Base-by-base conservation (phyloP, 2,113 vertebrate genomes). In the Guaruba guarouba region DNA sequence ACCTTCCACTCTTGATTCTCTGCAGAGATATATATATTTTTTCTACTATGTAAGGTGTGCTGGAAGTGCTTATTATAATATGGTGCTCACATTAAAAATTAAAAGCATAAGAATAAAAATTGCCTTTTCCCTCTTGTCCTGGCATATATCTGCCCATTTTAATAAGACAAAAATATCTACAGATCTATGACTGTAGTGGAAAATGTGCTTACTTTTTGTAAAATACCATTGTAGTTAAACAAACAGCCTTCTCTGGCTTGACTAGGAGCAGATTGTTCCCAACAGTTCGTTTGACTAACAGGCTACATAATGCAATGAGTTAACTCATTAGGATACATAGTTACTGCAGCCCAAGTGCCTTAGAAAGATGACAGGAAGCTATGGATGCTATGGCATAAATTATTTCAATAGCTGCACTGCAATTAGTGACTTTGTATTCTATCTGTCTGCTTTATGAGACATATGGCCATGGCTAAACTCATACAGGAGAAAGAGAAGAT, bases 121-220 rank as follows among this genome's bases (percentile, higher is more conserved):
- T 78, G 79, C 77, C 62, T 93, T 97, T 73, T 82, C 19, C 73
- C 66, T 68, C 52, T 82, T 78, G 78, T 66, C n/a, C 85, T 88
- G 63, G 87, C 93, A 51, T 83, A 67, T 82, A 86, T 95, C 93
- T 90, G 86, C 86, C 94, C 80, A 59, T 94, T 95, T 91, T 93
- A 96, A 91, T 91, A 94, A 82, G 83, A 83, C 55, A 74, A 84
- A 95, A 91, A 59, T 84, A 82, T 68, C 73, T 71, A 68, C 63
- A 63, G 54, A 78, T 90, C 81, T 59, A 57, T 37, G 51, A 91
- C 49, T 66, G 11, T 89, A 51, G 74, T 86, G 75, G 64, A 94
- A 77, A 93, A 91, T 81, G 55, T 96, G 90, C 94, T 97, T 95
- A 82, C 88, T 83, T 94, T 94, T 89, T 89, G 75, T 80, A 93